A percentile compares a stretch with the other conserved stretches of the same genome.
Evolutionary conservation across 1,140 invertebrate genomes (phyloP).

Genomic region (Acyrthosiphon pisum): DNA sequence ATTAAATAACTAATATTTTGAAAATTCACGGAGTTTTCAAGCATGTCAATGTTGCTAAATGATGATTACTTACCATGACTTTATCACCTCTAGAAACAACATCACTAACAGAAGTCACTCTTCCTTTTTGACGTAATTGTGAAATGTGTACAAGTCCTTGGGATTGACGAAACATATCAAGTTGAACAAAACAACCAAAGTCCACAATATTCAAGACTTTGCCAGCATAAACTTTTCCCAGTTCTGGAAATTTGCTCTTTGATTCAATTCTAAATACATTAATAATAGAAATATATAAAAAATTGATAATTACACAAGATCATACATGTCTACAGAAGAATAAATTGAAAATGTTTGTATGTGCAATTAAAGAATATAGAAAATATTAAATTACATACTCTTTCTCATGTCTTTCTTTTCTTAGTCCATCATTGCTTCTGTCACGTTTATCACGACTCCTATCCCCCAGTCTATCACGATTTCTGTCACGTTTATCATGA

Average conservation of each 20-base stretch:
- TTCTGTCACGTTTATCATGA: slow-evolving; percentile 60
- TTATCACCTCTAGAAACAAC: slow-evolving; percentile 90
- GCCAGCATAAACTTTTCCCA: slow-evolving; percentile 86
- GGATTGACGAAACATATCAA: slow-evolving; percentile 86
- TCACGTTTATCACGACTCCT: slow-evolving; percentile 62
- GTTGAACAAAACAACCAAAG: slow-evolving; percentile 97
- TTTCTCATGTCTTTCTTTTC: slow-evolving; percentile 62
- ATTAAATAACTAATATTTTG: background rate
- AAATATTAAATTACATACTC: slow-evolving; percentile 60
- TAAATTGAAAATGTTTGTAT: background rate
- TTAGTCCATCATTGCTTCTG: slow-evolving; percentile 61
- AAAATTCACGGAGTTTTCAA: background rate
- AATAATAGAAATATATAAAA: background rate
- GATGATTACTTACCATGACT: slow-evolving; percentile 76
- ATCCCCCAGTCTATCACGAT: slow-evolving; percentile 62
- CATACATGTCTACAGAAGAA: background rate
- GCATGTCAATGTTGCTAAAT: slow-evolving; percentile 33
- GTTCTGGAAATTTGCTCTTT: slow-evolving; percentile 62
- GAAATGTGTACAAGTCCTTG: slow-evolving; percentile 99
- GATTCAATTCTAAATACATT: slow-evolving; percentile 49
- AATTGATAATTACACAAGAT: background rate
- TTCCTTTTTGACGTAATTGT: slow-evolving; percentile 88
- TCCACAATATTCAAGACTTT: slow-evolving; percentile 95
- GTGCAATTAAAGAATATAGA: background rate
- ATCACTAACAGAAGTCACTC: slow-evolving; percentile 93